Base-by-base conservation (phyloP, 2,113 vertebrate species). In the Microtus richardsoni region DNA sequence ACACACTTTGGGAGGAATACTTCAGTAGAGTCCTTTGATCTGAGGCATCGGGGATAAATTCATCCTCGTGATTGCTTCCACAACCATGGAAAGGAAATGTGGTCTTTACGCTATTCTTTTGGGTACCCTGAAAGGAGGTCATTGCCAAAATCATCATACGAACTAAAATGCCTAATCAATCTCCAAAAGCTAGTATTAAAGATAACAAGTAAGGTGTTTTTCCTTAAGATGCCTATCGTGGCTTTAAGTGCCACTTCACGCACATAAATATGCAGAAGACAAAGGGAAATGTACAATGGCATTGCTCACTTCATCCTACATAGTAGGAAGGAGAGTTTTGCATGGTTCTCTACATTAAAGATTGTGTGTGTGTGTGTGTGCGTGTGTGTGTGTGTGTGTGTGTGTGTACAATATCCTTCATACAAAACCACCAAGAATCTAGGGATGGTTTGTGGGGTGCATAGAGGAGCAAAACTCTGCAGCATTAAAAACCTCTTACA, bases 101-200 rank as follows among this genome's bases (percentile, higher is more conserved):
- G n/a, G 49, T 11, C 26, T 26, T 88, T 41, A 26, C 0, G 5
- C 16, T 44, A 33, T 10, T 87, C 39, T 84, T 94, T 41, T 19
- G 79, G 91, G 71, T n/a, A 47, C 22, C 44, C 83, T 68, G 14
- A 95, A 66, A 91, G 75, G 58, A 88, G 1, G 1, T 75, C 58
- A 96, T 82, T 52, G 7, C n/a, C 54, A 49, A 92, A 92, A 92
- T 71, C 75, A 84, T 17, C 10, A 71, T 33, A 47, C 7, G 36
- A 60, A 74, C 70, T 92, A 85, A 91, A 96, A 92, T 9, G 47
- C 21, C 47, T 78, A 41, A 64, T 24, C 7, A 4, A 26, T 82
- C 47, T 89, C 12, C 47, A 78, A 85, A 95, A 86, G 82, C 60
- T 71, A 96, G 47, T 70, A 90, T 79, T 66, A 90, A 89, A 41